Conservation (phyloP, 1,140 invertebrate genomes). For the Caenorhabditis elegans region DNA sequence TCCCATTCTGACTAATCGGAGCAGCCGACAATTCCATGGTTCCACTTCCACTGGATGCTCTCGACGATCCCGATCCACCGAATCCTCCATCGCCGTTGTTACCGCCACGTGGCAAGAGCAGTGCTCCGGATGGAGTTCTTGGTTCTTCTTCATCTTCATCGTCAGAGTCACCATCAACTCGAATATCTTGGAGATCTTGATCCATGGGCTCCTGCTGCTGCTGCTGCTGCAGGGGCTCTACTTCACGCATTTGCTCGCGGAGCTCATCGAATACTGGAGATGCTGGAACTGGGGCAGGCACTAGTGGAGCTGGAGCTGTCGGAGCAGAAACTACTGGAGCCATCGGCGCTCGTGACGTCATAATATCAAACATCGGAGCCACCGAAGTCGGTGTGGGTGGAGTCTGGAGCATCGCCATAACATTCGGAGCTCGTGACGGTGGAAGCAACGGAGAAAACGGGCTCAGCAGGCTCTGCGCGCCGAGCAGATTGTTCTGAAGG, state of each 20-base stretch:
- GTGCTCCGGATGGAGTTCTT: background rate
- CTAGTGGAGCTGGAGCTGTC: background rate
- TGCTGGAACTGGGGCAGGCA: background rate
- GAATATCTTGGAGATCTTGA: too few species aligned
- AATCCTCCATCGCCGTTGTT: background rate
- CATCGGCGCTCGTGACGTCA: background rate
- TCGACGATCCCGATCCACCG: background rate
- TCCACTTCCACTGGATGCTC: background rate
- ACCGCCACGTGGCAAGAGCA: background rate
- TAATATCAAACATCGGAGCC: background rate
- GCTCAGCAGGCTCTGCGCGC: background rate
- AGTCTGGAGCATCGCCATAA: conserved; percentile 1
- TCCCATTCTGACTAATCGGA: background rate
- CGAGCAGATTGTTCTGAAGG: background rate
- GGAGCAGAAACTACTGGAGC: background rate
- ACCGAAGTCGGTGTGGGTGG: background rate
- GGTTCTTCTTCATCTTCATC: background rate
- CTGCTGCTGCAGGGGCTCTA: too few species aligned
- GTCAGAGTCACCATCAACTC: background rate
- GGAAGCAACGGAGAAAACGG: background rate
- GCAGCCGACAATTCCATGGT: background rate
- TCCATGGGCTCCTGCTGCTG: too few species aligned
- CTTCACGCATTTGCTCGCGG: too few species aligned
- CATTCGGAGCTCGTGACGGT: background rate
- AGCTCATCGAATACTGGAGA: too few species aligned